These are phyloP conservation scores for Eunapius fragilis DNA, from an alignment of 37 sponge, comb jelly and placozoan species.

Conservation along the genomic window DNA sequence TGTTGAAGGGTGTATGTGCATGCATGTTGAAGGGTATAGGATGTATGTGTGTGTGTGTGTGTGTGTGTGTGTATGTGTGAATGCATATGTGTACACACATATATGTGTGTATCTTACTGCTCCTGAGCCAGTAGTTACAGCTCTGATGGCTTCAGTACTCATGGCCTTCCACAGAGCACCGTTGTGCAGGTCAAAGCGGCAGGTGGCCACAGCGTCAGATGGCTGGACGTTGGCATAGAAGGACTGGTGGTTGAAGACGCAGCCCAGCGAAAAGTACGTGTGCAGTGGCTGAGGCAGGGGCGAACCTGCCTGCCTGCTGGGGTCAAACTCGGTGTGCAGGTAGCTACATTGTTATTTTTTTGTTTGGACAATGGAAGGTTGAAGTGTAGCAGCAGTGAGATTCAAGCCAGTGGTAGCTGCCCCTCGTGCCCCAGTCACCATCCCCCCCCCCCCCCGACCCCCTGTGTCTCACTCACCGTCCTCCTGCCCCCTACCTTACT, in stretches of 20 bases:
- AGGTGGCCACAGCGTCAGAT: slow-evolving; percentile 61
- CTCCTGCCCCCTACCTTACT: no score
- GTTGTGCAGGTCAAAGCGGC: slow-evolving; percentile 72
- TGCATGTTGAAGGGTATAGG: not conserved
- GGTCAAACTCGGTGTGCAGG: slow-evolving; percentile 65
- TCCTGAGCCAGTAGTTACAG: slow-evolving; percentile 21
- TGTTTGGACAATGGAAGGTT: no score
- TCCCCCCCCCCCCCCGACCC: no score
- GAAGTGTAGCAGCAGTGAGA: no score
- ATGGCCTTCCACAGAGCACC: slow-evolving; percentile 88
- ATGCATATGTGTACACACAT: not conserved
- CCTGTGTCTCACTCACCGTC: no score
- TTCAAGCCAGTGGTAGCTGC: no score
- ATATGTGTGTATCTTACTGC: not conserved
- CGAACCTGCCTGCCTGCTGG: slow-evolving; percentile 59
- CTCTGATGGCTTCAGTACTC: slow-evolving; percentile 82
- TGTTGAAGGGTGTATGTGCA: not conserved
- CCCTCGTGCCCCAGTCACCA: no score
- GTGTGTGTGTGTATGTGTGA: not conserved
- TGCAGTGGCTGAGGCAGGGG: slow-evolving; percentile 51
- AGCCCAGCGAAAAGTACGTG: slow-evolving; percentile 92
- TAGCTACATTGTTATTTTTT: slow-evolving; percentile 45
- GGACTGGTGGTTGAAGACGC: slow-evolving; percentile 92
- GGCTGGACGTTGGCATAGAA: slow-evolving; percentile 93
- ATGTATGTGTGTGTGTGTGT: not conserved